Conservation (phyloP, 2,888 invertebrate species). For the Ctena decussata region DNA sequence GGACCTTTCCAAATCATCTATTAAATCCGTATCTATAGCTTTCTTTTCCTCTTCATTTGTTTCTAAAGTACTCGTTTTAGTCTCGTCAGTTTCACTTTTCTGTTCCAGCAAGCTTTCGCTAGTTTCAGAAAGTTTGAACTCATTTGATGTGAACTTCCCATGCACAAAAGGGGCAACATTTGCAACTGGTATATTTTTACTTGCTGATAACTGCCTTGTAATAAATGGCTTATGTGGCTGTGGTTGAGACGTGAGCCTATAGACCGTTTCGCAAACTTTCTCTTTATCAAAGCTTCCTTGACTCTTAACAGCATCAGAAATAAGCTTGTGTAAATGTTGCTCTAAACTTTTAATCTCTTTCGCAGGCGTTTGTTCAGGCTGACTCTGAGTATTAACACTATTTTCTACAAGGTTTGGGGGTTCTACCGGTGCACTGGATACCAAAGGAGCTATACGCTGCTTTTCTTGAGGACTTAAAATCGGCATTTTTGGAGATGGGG, state of each 20-base stretch:
- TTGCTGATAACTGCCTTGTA: conserved; percentile 56
- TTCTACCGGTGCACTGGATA: conserved; percentile 68
- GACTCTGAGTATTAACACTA: conserved; percentile 16
- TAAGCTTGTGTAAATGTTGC: conserved; percentile 61
- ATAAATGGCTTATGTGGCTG: conserved; percentile 58
- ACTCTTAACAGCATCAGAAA: conserved; percentile 64
- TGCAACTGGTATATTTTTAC: conserved; percentile 80
- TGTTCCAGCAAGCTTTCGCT: not conserved
- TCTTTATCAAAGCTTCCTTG: conserved; percentile 54
- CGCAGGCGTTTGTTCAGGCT: conserved; percentile 17
- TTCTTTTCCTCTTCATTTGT: conserved; percentile 18
- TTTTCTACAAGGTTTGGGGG: conserved; percentile 77
- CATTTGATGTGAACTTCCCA: conserved; percentile 35
- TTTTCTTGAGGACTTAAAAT: conserved; percentile 82
- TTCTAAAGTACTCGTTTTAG: not conserved
- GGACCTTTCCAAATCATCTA: not conserved
- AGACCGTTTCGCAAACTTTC: conserved; percentile 50
- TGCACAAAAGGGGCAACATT: conserved; percentile 80
- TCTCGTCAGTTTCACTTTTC: not conserved
- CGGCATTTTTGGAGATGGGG: conserved; percentile 83
- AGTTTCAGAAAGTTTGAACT: not conserved
- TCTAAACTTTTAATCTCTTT: conserved; percentile 56
- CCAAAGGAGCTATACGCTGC: conserved; percentile 56
- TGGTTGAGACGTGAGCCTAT: conserved; percentile 50
- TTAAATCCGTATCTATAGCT: conserved; percentile 5